Evolutionary conservation across 2,113 vertebrate genomes (phyloP), one percentile per base, ranked within the genome.

Genomic region (Chroicocephalus ridibundus): DNA sequence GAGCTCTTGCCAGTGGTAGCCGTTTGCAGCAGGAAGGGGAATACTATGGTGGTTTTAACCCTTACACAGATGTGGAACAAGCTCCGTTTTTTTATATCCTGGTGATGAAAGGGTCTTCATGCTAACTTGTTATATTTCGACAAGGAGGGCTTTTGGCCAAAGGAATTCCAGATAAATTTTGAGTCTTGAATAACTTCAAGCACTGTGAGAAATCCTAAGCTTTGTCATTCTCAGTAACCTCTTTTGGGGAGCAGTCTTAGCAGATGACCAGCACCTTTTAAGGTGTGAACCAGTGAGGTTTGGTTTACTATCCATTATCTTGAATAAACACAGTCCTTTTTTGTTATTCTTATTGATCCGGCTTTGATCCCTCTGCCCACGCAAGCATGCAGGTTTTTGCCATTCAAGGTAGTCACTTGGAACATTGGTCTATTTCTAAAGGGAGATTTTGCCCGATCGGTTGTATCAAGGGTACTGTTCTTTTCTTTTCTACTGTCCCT

Each of bases 251-350:
- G 22, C 72, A 62, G 26, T 18, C 55, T 51, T 18, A 75, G 71
- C 20, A 64, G 74, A 64, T 91, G 93, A 54, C 69, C 83, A 66
- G 36, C 46, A 87, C 75, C 78, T 93, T 93, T 95, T 91, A 90
- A 95, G 87, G 87, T 77, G 84, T 93, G 83, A 84, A 54, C 3
- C 13, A 46, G 19, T 25, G 26, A 69, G 62, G 16, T 58, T 79
- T 82, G 46, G 57, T 93, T 66, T 60, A 47, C n/a, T 80, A 1
- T 38, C 36, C 62, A 1, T 79, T 82, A 49, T n/a, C 58, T 62
- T 61, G 46, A 78, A 78, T 80, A 82, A 94, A 70, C 27, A 22
- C 20, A 34, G 38, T 55, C 24, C 9, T 66, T 69, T 92, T 79
- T 82, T 51, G 38, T 76, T 87, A 27, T 25, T 92, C 49, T 52